Percentiles rank a stretch among this genome's conserved stretches.
phyloP scores from a whole-genome alignment of 2,113 vertebrate species.

The Rhynchomys soricoides region DNA sequence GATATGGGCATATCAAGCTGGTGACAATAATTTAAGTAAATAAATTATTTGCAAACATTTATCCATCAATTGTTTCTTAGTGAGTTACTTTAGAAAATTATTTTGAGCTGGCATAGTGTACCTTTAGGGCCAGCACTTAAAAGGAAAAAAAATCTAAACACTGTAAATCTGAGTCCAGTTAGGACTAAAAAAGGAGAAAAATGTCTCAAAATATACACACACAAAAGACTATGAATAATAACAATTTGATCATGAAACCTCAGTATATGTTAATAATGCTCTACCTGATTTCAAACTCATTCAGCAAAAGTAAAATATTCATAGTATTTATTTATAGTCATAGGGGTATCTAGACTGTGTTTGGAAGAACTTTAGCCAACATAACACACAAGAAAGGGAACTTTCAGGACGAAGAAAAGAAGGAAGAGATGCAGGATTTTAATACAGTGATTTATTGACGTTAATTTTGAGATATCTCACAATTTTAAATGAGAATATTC shows the following conservation, averaged over 20 bases:
- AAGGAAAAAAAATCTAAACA: neutral
- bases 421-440: neutral
- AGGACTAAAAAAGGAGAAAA: neutral
- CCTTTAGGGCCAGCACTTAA: neutral
- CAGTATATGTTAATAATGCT: neutral
- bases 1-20: neutral
- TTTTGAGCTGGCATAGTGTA: neutral
- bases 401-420: neutral
- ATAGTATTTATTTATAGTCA: neutral
- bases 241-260: neutral
- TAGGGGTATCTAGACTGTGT: neutral
- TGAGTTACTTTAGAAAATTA: neutral
- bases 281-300: neutral
- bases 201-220: neutral
- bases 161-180: too few species aligned
- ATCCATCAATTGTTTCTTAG: neutral
- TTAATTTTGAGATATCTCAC: neutral
- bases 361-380: neutral
- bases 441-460: neutral
- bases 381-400: neutral
- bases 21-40: neutral
- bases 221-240: neutral
- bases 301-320: neutral
- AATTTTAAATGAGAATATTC: slow-evolving; percentile 42
- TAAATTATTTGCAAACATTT: neutral